Base-by-base conservation (phyloP, 2,797 vertebrate species). In the Anabacerthia variegaticeps region DNA sequence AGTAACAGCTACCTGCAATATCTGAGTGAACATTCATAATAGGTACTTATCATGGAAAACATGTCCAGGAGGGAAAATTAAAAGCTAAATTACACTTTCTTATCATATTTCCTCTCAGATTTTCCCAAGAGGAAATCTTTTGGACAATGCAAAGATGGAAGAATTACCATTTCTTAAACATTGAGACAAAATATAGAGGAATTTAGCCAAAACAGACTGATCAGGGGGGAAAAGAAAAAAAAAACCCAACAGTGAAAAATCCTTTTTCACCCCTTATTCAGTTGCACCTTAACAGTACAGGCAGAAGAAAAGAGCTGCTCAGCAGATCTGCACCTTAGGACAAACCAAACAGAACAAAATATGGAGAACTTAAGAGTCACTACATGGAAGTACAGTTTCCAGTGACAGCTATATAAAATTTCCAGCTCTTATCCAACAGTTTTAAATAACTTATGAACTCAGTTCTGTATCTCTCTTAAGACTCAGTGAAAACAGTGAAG, bases 401-500 rank as follows among this genome's bases (percentile, higher is more conserved):
- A 2, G 0, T 63, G 67, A 71, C 48, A 92, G 59, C 73, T 92
- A 65, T 54, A 79, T 81, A 61, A 61, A 85, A 81, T 71, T 78
- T 78, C 21, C 67, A 91, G 46, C 56, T 72, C 63, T 79, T 62
- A 81, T 37, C 79, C 54, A 51, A 55, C 7, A 4, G 11, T 78
- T 95, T 93, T 95, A 92, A 94, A 81, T 89, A 93, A 92, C 67
- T 92, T 84, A 88, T 1, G 3, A 91, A 59, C 54, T 81, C 48
- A 46, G 52, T 63, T 84, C 76, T 55, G 34, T 56, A 72, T 19
- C 37, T 84, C 78, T 89, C 73, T 28, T 63, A 89, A 91, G 82
- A 81, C 14, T 37, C 19, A 58, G 23, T 41, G 23, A 61, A 92
- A 69, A 59, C 55, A 75, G n/a, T 63, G 37, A 91, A 92, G 67